Evolutionary conservation across 2,888 invertebrate genomes (phyloP).

Genomic region (Oegoconia quadripuncta): DNA sequence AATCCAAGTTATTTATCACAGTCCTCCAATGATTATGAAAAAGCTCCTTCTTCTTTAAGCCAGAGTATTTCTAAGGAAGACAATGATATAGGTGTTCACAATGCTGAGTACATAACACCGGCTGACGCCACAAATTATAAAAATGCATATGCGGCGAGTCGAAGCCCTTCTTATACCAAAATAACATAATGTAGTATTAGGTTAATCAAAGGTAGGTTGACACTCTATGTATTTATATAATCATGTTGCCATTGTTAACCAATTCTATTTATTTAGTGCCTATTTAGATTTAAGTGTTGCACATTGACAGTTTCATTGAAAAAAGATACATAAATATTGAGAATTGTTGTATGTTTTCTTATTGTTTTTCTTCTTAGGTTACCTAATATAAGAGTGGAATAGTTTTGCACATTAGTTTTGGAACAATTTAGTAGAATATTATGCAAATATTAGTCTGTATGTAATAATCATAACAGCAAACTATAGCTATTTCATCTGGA

Average conservation of each 20-base stretch:
- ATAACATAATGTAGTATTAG: conserved; percentile 25
- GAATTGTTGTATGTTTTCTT: background rate
- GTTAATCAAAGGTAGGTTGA: conserved; percentile 1
- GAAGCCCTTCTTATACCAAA: conserved; percentile 46
- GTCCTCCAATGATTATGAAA: conserved; percentile 53
- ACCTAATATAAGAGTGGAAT: no score
- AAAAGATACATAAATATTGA: background rate
- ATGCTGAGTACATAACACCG: conserved; percentile 48
- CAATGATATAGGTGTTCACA: conserved; percentile 47
- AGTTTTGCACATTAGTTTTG: no score
- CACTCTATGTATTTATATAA: background rate
- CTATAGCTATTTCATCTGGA: no score
- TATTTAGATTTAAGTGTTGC: conserved; percentile 7
- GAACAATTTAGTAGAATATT: no score
- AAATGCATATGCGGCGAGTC: conserved; percentile 45
- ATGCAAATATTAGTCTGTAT: no score
- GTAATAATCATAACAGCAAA: no score
- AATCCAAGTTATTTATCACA: conserved; percentile 42
- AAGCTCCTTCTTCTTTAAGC: conserved; percentile 34
- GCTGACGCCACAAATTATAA: conserved; percentile 58
- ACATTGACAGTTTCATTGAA: background rate
- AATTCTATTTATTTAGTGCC: conserved; percentile 38
- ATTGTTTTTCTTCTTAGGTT: background rate
- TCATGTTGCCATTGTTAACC: conserved; percentile 32
- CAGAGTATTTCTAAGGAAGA: conserved; percentile 59